phyloP scores from a whole-genome alignment of 2,888 invertebrate species.

The Apotomis turbidana region DNA sequence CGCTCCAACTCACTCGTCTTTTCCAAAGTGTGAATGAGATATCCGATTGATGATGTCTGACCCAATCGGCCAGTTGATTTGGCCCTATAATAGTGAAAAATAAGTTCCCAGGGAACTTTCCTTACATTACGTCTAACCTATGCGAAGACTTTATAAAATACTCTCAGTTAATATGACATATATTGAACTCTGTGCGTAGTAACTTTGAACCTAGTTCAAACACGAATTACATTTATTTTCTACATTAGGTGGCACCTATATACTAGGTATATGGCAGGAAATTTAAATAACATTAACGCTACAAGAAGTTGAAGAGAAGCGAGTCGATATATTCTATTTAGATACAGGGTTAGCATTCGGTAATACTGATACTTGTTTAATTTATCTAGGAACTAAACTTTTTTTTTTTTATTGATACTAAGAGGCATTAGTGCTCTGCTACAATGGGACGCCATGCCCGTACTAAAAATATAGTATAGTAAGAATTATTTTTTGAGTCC shows the following conservation, averaged over 20 bases:
- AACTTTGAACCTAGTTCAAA: conserved; percentile 36
- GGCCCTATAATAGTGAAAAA: conserved; percentile 5
- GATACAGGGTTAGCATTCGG: conserved; percentile 12
- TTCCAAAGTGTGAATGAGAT: too few relatives aligned
- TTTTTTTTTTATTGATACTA: neutral
- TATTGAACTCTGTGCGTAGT: conserved; percentile 39
- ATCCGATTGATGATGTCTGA: too few relatives aligned
- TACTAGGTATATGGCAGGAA: conserved; percentile 50
- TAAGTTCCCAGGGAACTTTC: conserved; percentile 26
- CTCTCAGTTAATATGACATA: conserved; percentile 28
- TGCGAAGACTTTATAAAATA: conserved; percentile 32
- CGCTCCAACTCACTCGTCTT: too few relatives aligned
- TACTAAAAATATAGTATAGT: too few relatives aligned
- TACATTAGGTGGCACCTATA: conserved; percentile 19
- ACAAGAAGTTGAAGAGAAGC: conserved; percentile 33
- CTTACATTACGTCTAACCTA: conserved; percentile 25
- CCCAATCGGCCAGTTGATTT: too few relatives aligned
- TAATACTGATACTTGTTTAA: conserved; percentile 32
- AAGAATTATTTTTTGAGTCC: too few relatives aligned
- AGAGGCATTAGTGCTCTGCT: neutral
- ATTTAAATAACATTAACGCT: conserved; percentile 39
- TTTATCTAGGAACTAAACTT: conserved; percentile 16
- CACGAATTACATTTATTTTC: conserved; percentile 23
- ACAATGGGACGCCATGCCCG: too few relatives aligned
- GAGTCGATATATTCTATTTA: conserved; percentile 24